Conservation (phyloP, 2,888 invertebrate species). For the Ichneumoninae sp. region DNA sequence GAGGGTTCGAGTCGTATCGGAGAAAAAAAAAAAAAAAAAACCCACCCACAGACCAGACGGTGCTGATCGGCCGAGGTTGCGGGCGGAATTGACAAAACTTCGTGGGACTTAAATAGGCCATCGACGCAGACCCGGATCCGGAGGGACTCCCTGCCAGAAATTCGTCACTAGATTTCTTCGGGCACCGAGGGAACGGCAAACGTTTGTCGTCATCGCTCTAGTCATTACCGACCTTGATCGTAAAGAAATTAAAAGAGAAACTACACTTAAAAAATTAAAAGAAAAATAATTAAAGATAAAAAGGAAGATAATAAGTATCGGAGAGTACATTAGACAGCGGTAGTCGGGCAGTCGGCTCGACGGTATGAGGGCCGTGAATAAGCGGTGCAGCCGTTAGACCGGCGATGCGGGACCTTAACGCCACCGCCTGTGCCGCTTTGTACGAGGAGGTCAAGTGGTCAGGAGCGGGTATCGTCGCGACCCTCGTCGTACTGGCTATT, state of each 20-base stretch:
- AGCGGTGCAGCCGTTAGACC: constrained; percentile 78
- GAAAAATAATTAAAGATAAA: neutral
- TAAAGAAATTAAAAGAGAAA: neutral
- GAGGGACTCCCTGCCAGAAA: neutral
- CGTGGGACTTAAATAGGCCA: neutral
- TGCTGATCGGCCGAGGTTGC: neutral
- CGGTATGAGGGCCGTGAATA: constrained; percentile 67
- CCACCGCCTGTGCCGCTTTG: constrained; percentile 92
- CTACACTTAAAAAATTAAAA: neutral
- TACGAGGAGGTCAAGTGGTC: constrained; percentile 93
- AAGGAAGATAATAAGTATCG: constrained; percentile 50
- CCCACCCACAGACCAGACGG: neutral
- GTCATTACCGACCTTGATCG: too few relatives aligned
- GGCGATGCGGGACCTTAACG: constrained; percentile 91
- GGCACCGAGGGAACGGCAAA: neutral
- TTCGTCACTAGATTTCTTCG: neutral
- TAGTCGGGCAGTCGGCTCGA: constrained; percentile 6
- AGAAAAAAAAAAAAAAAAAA: neutral
- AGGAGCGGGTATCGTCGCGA: constrained; percentile 91
- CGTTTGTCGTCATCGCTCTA: too few relatives aligned
- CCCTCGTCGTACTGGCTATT: constrained; percentile 91
- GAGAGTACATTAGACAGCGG: constrained; percentile 27
- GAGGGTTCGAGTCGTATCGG: constrained; percentile 2
- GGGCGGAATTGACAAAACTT: neutral
- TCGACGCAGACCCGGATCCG: neutral